phyloP scores from a whole-genome alignment of 2,797 vertebrate genomes.

The Passerculus sandwichensis region DNA sequence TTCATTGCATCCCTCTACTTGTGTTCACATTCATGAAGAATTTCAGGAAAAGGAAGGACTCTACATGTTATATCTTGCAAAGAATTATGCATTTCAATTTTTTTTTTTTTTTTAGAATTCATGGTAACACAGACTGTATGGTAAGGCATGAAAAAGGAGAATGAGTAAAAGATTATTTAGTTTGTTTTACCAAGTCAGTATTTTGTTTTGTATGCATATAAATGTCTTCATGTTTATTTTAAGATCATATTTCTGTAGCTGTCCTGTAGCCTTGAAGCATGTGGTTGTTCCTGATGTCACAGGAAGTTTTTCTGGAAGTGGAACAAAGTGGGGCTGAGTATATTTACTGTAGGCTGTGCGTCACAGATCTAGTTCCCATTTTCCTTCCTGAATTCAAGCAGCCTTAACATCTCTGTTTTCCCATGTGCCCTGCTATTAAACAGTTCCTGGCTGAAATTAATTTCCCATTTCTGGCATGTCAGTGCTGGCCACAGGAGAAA shows the following conservation, averaged over 20 bases:
- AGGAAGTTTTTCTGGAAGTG: neutral
- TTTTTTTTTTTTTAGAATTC: slow-evolving; percentile 9
- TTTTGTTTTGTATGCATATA: slow-evolving; percentile 26
- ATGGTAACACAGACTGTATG: neutral
- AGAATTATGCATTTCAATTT: neutral
- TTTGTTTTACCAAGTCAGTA: slow-evolving; percentile 47
- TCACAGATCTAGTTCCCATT: neutral
- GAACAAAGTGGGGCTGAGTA: neutral
- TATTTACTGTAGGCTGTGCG: neutral
- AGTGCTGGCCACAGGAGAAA: neutral
- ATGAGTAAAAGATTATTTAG: slow-evolving; percentile 58
- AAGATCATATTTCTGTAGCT: slow-evolving; percentile 1
- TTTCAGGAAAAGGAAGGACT: neutral
- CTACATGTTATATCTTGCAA: neutral
- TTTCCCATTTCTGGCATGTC: neutral
- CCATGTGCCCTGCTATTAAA: neutral
- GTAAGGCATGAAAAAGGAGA: neutral
- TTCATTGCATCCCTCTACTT: neutral
- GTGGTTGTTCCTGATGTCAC: neutral
- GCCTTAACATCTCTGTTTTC: neutral
- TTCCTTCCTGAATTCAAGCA: neutral
- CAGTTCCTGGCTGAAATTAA: neutral
- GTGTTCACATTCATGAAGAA: neutral
- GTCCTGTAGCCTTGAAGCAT: slow-evolving; percentile 6
- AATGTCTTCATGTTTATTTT: slow-evolving; percentile 26